phyloP scores from a whole-genome alignment of 2,113 vertebrate species.

The Oenanthe melanoleuca region DNA sequence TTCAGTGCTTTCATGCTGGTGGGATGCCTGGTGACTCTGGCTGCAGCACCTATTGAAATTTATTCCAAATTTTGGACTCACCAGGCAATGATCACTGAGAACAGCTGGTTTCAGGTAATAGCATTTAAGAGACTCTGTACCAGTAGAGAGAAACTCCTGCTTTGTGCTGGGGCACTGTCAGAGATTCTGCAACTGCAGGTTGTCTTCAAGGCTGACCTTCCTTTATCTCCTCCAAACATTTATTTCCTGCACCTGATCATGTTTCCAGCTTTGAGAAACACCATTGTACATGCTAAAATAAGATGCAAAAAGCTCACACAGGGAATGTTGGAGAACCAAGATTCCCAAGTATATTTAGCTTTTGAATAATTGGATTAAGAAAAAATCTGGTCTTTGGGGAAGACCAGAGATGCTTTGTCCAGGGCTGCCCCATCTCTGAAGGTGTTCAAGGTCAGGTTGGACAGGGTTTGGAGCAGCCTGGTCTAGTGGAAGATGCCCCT shows the following conservation, averaged over 20 bases:
- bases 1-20: not conserved
- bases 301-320: not conserved
- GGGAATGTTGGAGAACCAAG: fast-evolving
- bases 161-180: not conserved
- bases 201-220: not conserved
- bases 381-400: not conserved
- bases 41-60: not conserved
- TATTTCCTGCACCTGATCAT: not conserved
- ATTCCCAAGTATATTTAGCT: not conserved
- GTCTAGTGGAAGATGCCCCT: not conserved
- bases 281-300: not conserved
- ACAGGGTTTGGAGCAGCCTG: not conserved
- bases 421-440: not conserved
- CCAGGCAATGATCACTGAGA: not conserved
- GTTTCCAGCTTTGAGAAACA: not conserved
- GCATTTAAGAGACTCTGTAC: not conserved
- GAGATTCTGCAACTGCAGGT: not conserved
- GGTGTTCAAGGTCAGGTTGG: not conserved
- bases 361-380: not conserved
- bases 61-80: not conserved
- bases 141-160: not conserved
- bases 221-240: not conserved
- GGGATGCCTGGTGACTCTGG: not conserved
- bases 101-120: not conserved
- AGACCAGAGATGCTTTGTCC: not conserved